Evolutionary conservation across 2,888 invertebrate genomes (phyloP), one percentile per base, ranked within the genome.

Genomic region (Lepidocyrtoides sp.): DNA sequence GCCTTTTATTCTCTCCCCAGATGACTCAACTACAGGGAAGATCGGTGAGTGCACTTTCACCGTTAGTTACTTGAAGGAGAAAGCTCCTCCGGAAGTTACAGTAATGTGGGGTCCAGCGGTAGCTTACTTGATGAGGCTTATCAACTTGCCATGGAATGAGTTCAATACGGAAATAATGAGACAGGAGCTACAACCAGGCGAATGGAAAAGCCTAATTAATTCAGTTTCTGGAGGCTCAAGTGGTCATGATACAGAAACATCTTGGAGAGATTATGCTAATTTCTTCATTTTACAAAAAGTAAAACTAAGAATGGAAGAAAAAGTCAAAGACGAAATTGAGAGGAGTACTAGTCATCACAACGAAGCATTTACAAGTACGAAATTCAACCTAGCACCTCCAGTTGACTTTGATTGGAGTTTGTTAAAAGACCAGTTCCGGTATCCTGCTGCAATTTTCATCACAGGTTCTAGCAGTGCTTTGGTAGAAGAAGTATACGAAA

Each of bases 61-160:
- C 23, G 32, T 93, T 36, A 91, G 66, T 44, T 91, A 85, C 41
- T 66, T 86, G 26, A 86, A 87, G 32, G 84, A 82, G 0, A 81
- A 29, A 17, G 63, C 12, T 8, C 51, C 60, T 12, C 90, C 92
- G 3, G 63, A 79, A 14, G 84, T 93, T 8, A 92, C 92, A 20
- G 84, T 92, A 1, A 72, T 92, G 44, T 93, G 93, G 93, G 93
- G 92, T 2, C 91, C 93, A 5, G 86, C 91, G 29, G 91, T 89
- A 1, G 29, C 91, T 3, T 93, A 92, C 86, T 32, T 93, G 57
- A 89, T 92, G 82, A 89, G 91, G 36, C 77, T 92, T 5, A 92
- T 93, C 66, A 91, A 91, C 41, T 82, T 84, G 14, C 60, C 93
- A 4, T 93, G 92, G 91, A 41, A 51, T n/a, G 88, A 91, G 17